These are phyloP conservation scores for Hipparchia semele DNA, from an alignment of 2,888 invertebrate genomes.

Conservation along the genomic window DNA sequence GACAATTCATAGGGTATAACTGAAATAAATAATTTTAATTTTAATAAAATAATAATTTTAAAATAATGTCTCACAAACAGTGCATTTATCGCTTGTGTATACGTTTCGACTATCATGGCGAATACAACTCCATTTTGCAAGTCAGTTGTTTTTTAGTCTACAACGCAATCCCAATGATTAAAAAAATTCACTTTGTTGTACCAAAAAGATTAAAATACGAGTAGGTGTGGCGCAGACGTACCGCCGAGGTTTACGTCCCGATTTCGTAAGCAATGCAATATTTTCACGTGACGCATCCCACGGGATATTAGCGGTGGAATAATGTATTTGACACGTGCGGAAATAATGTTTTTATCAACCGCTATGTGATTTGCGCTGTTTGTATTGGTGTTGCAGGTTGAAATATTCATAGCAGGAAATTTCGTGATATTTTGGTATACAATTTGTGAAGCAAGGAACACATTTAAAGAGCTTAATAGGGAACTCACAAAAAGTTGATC, in stretches of 20 bases:
- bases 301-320: constrained; percentile 16
- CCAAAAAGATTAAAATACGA: constrained; percentile 11
- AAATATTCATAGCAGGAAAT: background rate
- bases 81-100: background rate
- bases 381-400: background rate
- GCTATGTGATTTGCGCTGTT: constrained; percentile 9
- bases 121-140: background rate
- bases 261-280: constrained; percentile 16
- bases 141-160: background rate
- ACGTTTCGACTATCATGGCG: background rate
- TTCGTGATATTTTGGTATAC: background rate
- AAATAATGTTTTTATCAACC: constrained; percentile 17
- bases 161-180: background rate
- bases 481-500: too few species aligned
- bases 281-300: constrained; percentile 18
- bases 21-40: too few species aligned
- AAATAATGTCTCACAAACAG: too few species aligned
- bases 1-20: too few species aligned
- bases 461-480: too few species aligned
- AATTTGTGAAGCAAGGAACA: too few species aligned
- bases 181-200: background rate
- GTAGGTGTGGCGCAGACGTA: constrained; percentile 5
- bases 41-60: too few species aligned
- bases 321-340: constrained; percentile 18
- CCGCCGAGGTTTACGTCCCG: background rate